Evolutionary conservation across 2,797 vertebrate species (phyloP).

Genomic region (Natrix natrix): DNA sequence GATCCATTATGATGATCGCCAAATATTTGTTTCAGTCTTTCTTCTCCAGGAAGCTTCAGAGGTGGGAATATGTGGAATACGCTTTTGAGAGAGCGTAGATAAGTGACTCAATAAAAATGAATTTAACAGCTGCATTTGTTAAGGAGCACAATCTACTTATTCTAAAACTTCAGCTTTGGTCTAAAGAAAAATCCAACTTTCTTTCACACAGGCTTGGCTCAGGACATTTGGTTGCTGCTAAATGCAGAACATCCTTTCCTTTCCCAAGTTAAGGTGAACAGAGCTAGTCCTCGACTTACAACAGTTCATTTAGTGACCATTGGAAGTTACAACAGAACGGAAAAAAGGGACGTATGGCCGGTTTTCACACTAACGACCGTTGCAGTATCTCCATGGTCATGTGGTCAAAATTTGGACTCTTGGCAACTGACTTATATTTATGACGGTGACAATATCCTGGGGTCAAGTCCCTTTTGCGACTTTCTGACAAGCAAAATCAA

Average conservation of each 20-base stretch:
- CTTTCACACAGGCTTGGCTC: not conserved
- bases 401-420: not conserved
- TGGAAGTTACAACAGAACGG: not conserved
- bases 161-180: not conserved
- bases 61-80: not conserved
- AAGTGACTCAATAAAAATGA: not conserved
- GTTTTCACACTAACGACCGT: not conserved
- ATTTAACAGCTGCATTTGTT: slow-evolving; percentile 7
- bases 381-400: not conserved
- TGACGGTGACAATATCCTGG: not conserved
- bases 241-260: not conserved
- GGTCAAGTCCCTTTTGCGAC: not conserved
- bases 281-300: not conserved
- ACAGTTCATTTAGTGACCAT: not conserved
- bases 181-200: not conserved
- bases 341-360: not conserved
- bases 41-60: not conserved
- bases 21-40: slow-evolving; percentile 2
- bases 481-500: not conserved
- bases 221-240: not conserved
- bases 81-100: not conserved
- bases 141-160: not conserved
- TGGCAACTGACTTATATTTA: not conserved
- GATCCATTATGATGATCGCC: not conserved
- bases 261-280: not conserved